phyloP scores from a whole-genome alignment of 2,888 invertebrate genomes.

The Diplazon laetatorius region DNA sequence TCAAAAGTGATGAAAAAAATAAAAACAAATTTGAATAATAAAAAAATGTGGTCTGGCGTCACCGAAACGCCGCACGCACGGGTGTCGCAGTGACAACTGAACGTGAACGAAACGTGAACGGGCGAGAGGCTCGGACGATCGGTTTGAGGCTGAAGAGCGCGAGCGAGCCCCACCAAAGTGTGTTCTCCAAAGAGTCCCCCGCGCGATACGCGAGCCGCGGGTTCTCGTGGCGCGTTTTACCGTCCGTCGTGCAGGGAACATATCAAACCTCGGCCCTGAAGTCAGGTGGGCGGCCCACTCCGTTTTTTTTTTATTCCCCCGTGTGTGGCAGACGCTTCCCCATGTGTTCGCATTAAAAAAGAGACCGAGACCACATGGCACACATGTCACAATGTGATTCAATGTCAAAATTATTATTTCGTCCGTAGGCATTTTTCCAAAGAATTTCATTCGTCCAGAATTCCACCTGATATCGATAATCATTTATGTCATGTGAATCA shows the following conservation, averaged over 20 bases:
- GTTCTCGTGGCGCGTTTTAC: constrained; percentile 10
- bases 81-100: constrained; percentile 78
- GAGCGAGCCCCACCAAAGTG: constrained; percentile 70
- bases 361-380: background rate
- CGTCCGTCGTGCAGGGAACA: constrained; percentile 48
- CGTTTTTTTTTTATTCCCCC: too few species aligned
- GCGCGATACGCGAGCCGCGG: constrained; percentile 38
- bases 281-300: constrained; percentile 60
- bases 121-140: constrained; percentile 52
- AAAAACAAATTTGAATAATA: too few species aligned
- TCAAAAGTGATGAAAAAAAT: too few species aligned
- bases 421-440: too few species aligned
- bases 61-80: constrained; percentile 67
- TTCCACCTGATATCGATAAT: too few species aligned
- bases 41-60: constrained; percentile 24
- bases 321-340: background rate
- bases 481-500: too few species aligned
- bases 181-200: constrained; percentile 67
- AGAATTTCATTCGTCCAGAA: too few species aligned
- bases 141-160: constrained; percentile 57
- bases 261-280: constrained; percentile 61
- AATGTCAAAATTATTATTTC: too few species aligned
- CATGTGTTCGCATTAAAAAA: constrained; percentile 1
- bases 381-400: background rate
- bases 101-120: constrained; percentile 55